Evolutionary conservation across 2,797 vertebrate genomes (phyloP).

Genomic region (Typhlichthys eigenmanni): DNA sequence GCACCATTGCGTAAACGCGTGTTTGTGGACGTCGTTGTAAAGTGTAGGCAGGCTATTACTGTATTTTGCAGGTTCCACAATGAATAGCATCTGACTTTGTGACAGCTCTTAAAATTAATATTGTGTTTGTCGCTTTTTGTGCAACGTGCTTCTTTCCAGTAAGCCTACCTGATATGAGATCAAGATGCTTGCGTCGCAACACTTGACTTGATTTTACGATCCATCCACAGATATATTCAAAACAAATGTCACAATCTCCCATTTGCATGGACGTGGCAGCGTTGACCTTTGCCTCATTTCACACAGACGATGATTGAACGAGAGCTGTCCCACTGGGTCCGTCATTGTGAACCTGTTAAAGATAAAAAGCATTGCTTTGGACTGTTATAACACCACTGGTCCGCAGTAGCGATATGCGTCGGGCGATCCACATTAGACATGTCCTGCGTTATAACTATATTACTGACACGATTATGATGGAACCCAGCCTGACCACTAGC

Average conservation of each 20-base stretch:
- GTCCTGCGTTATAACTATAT: too few relatives aligned
- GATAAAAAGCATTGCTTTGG: conserved; percentile 39
- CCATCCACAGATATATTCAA: conserved; percentile 29
- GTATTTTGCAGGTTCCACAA: conserved; percentile 14
- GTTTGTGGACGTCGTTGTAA: conserved; percentile 8
- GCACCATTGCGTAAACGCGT: conserved; percentile 43
- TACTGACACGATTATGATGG: too few relatives aligned
- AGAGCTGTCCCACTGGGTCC: conserved; percentile 29
- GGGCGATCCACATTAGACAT: too few relatives aligned
- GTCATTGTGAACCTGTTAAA: conserved; percentile 66
- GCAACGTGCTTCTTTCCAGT: background rate
- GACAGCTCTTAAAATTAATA: background rate
- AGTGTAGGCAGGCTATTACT: background rate
- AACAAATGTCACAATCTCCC: conserved; percentile 42
- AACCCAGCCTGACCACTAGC: too few relatives aligned
- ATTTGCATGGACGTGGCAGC: conserved; percentile 25
- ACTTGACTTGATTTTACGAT: conserved; percentile 11
- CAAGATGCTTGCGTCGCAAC: background rate
- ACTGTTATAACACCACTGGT: background rate
- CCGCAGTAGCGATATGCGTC: too few relatives aligned
- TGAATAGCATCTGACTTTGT: conserved; percentile 28
- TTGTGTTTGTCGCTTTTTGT: background rate
- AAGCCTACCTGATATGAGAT: background rate
- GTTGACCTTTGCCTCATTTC: conserved; percentile 70
- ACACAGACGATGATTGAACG: conserved; percentile 43